Conservation (phyloP, 1,140 invertebrate species). For the Pseudoatta argentina region DNA sequence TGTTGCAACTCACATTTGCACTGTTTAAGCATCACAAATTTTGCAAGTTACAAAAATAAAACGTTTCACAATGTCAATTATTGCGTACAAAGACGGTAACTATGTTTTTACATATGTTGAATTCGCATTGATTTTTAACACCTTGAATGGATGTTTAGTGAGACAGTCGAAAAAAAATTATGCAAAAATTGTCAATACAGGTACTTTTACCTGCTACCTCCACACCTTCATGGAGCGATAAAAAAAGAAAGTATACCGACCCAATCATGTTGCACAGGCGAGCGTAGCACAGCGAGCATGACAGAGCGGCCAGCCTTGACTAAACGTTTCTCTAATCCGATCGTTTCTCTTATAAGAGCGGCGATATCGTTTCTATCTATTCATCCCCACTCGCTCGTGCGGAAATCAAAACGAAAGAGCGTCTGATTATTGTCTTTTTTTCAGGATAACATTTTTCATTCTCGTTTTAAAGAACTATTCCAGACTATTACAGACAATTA, state of each 20-base stretch:
- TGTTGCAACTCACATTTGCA: neutral
- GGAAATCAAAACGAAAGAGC: conserved; percentile 1
- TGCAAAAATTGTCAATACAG: neutral
- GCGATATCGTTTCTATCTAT: conserved; percentile 65
- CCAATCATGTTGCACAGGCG: conserved; percentile 73
- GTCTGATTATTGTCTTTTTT: neutral
- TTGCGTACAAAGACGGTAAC: neutral
- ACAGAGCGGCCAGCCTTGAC: conserved; percentile 73
- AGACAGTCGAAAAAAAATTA: neutral
- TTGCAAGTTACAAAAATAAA: neutral
- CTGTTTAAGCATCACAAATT: neutral
- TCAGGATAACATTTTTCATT: neutral
- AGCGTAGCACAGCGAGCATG: conserved; percentile 32
- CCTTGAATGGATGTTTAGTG: neutral
- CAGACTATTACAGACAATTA: neutral
- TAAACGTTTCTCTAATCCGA: conserved; percentile 73
- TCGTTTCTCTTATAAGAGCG: conserved; percentile 72
- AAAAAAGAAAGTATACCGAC: conserved; percentile 67
- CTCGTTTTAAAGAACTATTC: neutral
- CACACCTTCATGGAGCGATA: neutral
- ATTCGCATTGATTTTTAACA: neutral
- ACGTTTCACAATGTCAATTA: neutral
- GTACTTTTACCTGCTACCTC: neutral
- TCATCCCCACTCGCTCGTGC: conserved; percentile 61
- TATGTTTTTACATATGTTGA: neutral